phyloP scores from a whole-genome alignment of 2,888 invertebrate genomes.

The Colostygia pectinataria region DNA sequence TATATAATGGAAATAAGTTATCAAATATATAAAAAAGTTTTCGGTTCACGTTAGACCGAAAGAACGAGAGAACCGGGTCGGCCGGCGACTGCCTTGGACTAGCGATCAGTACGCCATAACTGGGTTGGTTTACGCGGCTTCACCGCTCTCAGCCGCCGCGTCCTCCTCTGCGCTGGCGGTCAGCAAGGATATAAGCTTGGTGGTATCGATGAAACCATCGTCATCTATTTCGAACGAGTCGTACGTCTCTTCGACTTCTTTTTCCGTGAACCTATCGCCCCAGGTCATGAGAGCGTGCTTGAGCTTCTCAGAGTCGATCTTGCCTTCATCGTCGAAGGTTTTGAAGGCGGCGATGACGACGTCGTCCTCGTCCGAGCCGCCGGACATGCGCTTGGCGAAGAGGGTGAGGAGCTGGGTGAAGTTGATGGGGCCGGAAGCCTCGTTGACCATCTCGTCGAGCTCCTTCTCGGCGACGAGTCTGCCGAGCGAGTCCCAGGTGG shows the following conservation, averaged over 20 bases:
- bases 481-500: constrained; percentile 96
- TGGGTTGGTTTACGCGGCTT: constrained; percentile 33
- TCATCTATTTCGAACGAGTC: constrained; percentile 97
- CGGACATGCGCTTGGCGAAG: constrained; percentile 96
- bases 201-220: constrained; percentile 94
- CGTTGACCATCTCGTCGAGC: constrained; percentile 93
- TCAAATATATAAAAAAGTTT: constrained; percentile 68
- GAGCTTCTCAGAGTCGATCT: constrained; percentile 94
- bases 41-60: constrained; percentile 70
- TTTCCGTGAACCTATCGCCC: constrained; percentile 95
- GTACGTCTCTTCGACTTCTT: constrained; percentile 95
- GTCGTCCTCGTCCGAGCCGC: constrained; percentile 95
- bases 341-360: constrained; percentile 96
- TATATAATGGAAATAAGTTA: constrained; percentile 81
- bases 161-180: constrained; percentile 94
- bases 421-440: constrained; percentile 96
- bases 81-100: constrained; percentile 26
- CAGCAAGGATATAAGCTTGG: constrained; percentile 92
- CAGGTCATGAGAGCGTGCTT: constrained; percentile 96
- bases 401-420: constrained; percentile 96
- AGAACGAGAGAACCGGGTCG: constrained; percentile 54
- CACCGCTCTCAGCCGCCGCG: constrained; percentile 84
- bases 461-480: constrained; percentile 95
- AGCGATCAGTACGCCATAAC: constrained; percentile 2
- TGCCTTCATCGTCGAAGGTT: constrained; percentile 94